Evolutionary conservation across 2,888 invertebrate species (phyloP).

Genomic region (Mechanitis mazaeus): DNA sequence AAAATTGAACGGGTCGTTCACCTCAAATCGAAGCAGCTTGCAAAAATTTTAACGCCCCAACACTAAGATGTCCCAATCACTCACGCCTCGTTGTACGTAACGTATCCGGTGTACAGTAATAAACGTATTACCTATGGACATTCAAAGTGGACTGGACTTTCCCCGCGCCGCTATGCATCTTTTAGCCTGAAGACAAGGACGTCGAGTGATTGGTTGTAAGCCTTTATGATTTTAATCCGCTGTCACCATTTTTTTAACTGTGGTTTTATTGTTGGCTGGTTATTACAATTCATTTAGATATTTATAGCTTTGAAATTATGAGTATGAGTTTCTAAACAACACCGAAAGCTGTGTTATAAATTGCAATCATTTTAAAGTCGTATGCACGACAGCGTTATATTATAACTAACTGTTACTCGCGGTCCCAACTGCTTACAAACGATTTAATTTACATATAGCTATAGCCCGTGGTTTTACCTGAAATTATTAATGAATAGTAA

Average conservation of each 20-base stretch:
- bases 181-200: slow-evolving; percentile 50
- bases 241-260: slow-evolving; percentile 16
- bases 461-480: no score
- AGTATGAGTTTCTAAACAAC: background rate
- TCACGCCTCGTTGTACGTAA: slow-evolving; percentile 13
- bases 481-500: no score
- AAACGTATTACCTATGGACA: slow-evolving; percentile 38
- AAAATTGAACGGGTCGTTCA: slow-evolving; percentile 35
- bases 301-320: slow-evolving; percentile 14
- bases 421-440: no score
- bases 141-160: slow-evolving; percentile 44
- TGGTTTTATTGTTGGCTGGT: slow-evolving; percentile 16
- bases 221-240: slow-evolving; percentile 25
- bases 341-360: slow-evolving; percentile 8
- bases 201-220: slow-evolving; percentile 37
- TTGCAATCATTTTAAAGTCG: slow-evolving; percentile 6
- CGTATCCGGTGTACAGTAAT: slow-evolving; percentile 36
- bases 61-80: slow-evolving; percentile 27
- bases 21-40: slow-evolving; percentile 68
- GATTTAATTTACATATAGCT: no score
- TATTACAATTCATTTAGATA: slow-evolving; percentile 22
- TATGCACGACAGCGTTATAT: no score
- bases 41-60: slow-evolving; percentile 34
- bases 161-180: slow-evolving; percentile 53
- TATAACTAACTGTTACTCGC: no score